Evolutionary conservation across 2,888 invertebrate genomes (phyloP), one percentile per base, ranked within the genome.

Genomic region (Caenorhabditis doughertyi): DNA sequence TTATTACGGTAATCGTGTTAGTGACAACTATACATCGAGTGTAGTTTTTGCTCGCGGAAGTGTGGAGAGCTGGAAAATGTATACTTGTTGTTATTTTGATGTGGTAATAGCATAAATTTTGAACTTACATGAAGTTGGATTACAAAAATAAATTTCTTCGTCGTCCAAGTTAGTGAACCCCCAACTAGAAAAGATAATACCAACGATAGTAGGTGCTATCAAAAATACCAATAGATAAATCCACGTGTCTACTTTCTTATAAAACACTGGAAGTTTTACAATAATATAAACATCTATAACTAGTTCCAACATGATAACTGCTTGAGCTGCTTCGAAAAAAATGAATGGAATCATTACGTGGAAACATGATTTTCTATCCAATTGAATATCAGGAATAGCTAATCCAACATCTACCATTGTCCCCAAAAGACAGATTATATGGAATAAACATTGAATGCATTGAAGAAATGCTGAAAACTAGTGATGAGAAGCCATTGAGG

Each of bases 111-210:
- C 32, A 32, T 7, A 32, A 32, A 32, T 32, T 9, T 9, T 7
- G 32, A 32, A 32, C 58, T 71, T 25, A 71, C 71, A 60, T 9
- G 71, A 60, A 18, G 72, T 72, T 0, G 72, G 72, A 27, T 18
- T 72, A 39, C 72, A 72, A n/a, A 72, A 72, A 25, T 72, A 72
- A 3, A 72, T 72, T 25, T 72, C 62, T 39, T 72, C 62, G 18
- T 72, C 60, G 23, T 72, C 72, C 51, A 72, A 29, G 21, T 62
- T 21, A 8, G 35, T 53, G 39, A 72, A 72, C n/a, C 72, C 72
- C 72, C 72, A 72, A 23, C 18, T 42, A 1, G 42, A 27, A 51
- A 72, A 72, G 13, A 72, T 53, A 13, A 39, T 29, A 21, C 72
- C 72, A 25, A 42, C 13, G 1, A 62, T 39, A 3, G 42, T 18